Base-by-base conservation (phyloP, 2,797 vertebrate species). In the Peromyscus aztecus region DNA sequence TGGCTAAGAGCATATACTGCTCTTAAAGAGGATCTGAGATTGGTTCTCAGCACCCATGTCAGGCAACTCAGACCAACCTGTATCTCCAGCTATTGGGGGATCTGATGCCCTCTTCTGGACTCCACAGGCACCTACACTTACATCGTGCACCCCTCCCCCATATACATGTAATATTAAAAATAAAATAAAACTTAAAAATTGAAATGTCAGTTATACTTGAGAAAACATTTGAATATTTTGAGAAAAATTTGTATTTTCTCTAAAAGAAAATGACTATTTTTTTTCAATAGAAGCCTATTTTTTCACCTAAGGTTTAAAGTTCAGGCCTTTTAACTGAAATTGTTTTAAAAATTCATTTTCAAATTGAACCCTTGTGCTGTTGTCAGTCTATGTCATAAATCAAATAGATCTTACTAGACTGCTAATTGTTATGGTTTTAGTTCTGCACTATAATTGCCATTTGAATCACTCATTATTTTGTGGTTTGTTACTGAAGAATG, bases 171-270 rank as follows among this genome's bases (percentile, higher is more conserved):
- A 34, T 92, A 52, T 31, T 89, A 2, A 40, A 69, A 23, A 46
- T 46, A 24, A 43, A 34, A 23, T 3, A 65, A 59, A 37, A 81
- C 75, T 52, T 9, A 52, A 57, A 40, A n/a, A 77, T 95, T 94
- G 46, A 91, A 89, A 55, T 59, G 1, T 83, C 63, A 93, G 63
- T 13, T 96, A 23, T 82, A 86, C 21, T 86, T 96, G 69, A 93
- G 11, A 90, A 89, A 87, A 90, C 86, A 84, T 86, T 94, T 90
- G 86, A 91, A 90, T 89, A 91, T 40, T 89, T 96, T 95, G 76
- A 86, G 80, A 84, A 94, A 75, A 94, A 69, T 52, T 85, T 12
- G 2, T 57, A 34, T 82, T 94, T 90, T 95, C 55, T 96, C 84
- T 59, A 76, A 75, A 93, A 95, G 84, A 69, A 90, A 88, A 91